A percentile compares a stretch with the other conserved stretches of the same genome.
phyloP scores from a whole-genome alignment of 2,797 vertebrate species.

The Silurus lanzhouensis region DNA sequence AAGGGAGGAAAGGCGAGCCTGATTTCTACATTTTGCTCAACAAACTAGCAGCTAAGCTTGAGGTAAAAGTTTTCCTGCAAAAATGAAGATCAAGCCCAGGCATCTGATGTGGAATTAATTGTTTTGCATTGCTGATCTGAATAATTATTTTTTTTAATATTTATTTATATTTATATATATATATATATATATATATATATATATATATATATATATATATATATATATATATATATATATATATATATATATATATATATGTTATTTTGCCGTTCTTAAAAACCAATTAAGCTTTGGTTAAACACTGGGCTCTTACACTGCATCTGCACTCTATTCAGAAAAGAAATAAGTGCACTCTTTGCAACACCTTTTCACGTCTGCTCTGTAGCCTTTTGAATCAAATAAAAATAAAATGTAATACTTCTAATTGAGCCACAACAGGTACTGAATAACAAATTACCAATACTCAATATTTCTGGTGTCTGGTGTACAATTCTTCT shows the following conservation, averaged over 20 bases:
- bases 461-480: slow-evolving; percentile 64
- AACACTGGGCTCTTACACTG: slow-evolving; percentile 75
- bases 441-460: slow-evolving; percentile 65
- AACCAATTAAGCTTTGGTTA: slow-evolving; percentile 92
- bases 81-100: slow-evolving; percentile 96
- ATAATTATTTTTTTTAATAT: too few species aligned
- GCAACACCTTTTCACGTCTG: slow-evolving; percentile 61
- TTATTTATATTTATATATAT: too few species aligned
- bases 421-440: slow-evolving; percentile 72
- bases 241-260: neutral
- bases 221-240: too few species aligned
- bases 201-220: too few species aligned
- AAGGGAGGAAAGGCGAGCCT: slow-evolving; percentile 66
- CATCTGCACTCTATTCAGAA: slow-evolving; percentile 69
- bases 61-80: slow-evolving; percentile 96
- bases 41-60: slow-evolving; percentile 88
- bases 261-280: slow-evolving; percentile 59
- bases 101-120: slow-evolving; percentile 71
- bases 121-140: slow-evolving; percentile 3
- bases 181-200: too few species aligned
- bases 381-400: slow-evolving; percentile 60
- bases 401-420: slow-evolving; percentile 64
- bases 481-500: too few species aligned
- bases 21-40: slow-evolving; percentile 69
- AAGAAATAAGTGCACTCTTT: slow-evolving; percentile 91